Evolutionary conservation across 2,797 vertebrate species (phyloP).

Genomic region (Onychomys leucogaster): DNA sequence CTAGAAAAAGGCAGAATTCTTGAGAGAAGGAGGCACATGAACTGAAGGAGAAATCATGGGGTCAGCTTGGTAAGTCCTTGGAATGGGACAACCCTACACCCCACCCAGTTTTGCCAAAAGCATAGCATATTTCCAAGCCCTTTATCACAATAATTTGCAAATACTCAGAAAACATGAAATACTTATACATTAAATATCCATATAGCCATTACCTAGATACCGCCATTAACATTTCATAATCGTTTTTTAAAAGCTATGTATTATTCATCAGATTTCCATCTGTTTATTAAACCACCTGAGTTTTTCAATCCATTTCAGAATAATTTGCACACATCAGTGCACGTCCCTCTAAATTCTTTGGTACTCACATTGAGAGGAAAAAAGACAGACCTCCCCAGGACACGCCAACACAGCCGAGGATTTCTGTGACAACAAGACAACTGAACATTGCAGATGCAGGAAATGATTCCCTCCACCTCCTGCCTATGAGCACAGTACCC

Average conservation of each 20-base stretch:
- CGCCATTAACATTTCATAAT: neutral
- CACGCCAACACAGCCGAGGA: neutral
- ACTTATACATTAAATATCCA: neutral
- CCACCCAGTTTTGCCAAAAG: neutral
- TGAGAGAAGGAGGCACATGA: neutral
- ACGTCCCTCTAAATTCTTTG: neutral
- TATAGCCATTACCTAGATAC: neutral
- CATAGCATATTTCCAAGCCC: neutral
- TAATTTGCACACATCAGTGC: neutral
- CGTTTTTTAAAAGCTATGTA: neutral
- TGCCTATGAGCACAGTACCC: neutral
- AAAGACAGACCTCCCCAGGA: neutral
- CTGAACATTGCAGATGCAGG: neutral
- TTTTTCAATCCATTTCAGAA: neutral
- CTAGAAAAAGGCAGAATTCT: neutral
- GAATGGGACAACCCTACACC: neutral
- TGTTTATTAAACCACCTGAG: neutral
- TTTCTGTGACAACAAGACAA: neutral
- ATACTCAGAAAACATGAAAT: neutral
- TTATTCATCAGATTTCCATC: neutral
- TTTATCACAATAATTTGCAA: neutral
- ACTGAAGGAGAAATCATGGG: neutral
- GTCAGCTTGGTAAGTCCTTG: neutral
- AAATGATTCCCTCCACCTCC: neutral
- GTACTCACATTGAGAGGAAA: neutral